phyloP scores from a whole-genome alignment of 2,113 vertebrate species.

The Puntigrus tetrazona region DNA sequence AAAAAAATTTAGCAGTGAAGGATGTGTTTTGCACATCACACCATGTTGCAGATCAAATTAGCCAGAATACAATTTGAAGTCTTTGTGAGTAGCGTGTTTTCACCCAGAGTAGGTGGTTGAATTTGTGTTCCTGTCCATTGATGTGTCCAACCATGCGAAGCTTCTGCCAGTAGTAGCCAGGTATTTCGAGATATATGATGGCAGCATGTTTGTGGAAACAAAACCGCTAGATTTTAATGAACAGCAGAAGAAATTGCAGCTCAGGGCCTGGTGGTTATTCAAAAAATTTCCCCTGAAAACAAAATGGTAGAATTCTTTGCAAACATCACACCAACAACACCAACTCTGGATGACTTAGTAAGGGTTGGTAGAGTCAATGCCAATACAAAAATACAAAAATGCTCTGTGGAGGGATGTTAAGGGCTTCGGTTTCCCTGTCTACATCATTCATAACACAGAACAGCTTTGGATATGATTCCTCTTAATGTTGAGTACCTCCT shows the following conservation, averaged over 20 bases:
- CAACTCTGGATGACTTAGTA: background rate
- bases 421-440: background rate
- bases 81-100: background rate
- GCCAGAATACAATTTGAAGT: background rate
- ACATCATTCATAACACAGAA: slow-evolving; percentile 7
- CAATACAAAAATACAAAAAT: background rate
- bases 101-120: background rate
- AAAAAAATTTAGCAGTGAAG: background rate
- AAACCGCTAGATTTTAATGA: background rate
- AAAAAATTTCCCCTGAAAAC: background rate
- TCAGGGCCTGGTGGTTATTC: background rate
- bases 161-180: background rate
- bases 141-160: background rate
- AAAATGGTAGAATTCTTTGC: background rate
- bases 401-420: background rate
- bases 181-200: background rate
- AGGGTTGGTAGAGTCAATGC: background rate
- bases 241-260: background rate
- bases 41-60: background rate
- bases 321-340: background rate
- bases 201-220: background rate
- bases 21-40: background rate
- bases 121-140: background rate
- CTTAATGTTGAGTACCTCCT: background rate
- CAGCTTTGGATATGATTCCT: background rate